Base-by-base conservation (phyloP, 2,888 invertebrate genomes). In the Spilosoma lubricipeda region DNA sequence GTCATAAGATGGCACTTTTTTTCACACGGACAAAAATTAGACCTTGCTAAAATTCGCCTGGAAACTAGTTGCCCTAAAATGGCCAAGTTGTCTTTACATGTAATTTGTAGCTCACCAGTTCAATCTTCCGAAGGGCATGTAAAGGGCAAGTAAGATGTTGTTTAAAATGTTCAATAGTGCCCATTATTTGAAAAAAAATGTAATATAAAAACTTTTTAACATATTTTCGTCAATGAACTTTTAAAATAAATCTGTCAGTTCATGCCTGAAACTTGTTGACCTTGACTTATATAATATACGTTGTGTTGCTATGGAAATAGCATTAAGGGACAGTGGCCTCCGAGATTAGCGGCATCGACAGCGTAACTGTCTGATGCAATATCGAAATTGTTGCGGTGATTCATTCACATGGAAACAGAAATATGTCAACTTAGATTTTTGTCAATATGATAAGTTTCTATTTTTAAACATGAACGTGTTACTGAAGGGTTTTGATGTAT, bases 301-400 rank as follows among this genome's bases (percentile, higher is more conserved):
- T 59, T 59, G 63, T 30, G 30, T 63, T 30, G 63, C 63, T 5
- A 30, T 63, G 27, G 30, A 63, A 30, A 30, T 18, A 30, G 30
- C 18, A 63, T 18, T 45, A 11, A 65, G 33, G 33, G 67, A 48
- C 45, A 67, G 27, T 63, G 67, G 36, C 71, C 63, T 66, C 11
- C 15, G 36, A n/a, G 20, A 63, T 70, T 23, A 48, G 36, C 36
- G 23, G 42, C 42, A 45, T 72, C 72, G 72, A 45, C 52, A 72
- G 4, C n/a, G 52, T n/a, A 9, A 36, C 23, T 42, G 39, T 70
- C 72, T 76, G 75, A 76, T 76, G 73, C 73, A 76, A 76, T 63
- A 20, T 20, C n/a, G 33, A 67, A 70, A 67, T 20, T 20, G 52
- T 76, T 76, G 70, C 73, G 66, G 30, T 74, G 65, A 59, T n/a